These are phyloP conservation scores for Chorisops tibialis DNA, from an alignment of 2,888 invertebrate species.

Conservation along the genomic window DNA sequence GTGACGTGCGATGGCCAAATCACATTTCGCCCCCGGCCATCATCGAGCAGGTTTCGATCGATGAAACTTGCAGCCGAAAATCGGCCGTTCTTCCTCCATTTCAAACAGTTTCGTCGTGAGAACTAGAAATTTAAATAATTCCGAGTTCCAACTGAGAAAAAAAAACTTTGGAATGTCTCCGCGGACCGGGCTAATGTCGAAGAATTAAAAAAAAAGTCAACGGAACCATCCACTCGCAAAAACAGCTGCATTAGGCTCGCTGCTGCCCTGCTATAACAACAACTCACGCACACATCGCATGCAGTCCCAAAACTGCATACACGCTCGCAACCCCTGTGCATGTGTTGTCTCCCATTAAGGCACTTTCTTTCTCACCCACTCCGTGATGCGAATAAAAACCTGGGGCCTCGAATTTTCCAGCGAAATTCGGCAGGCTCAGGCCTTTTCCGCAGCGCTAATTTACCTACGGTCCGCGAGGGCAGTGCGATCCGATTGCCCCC, in stretches of 20 bases:
- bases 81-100: too few species aligned
- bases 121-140: too few species aligned
- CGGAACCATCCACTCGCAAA: slow-evolving; percentile 4
- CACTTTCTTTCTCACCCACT: too few species aligned
- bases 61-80: too few species aligned
- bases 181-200: slow-evolving; percentile 15
- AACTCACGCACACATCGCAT: not conserved
- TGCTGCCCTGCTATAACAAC: too few species aligned
- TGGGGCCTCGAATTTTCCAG: too few species aligned
- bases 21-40: too few species aligned
- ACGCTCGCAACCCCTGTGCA: not conserved
- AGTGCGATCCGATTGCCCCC: slow-evolving; percentile 72
- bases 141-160: too few species aligned
- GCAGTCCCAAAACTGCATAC: not conserved
- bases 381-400: not conserved
- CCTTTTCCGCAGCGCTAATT: not conserved
- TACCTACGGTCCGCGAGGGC: slow-evolving; percentile 51
- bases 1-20: too few species aligned
- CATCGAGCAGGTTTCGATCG: too few species aligned
- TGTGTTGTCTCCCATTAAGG: too few species aligned
- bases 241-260: slow-evolving; percentile 24
- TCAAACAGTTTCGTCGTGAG: too few species aligned
- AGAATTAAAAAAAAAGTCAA: slow-evolving; percentile 15
- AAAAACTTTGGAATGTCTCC: slow-evolving; percentile 17
- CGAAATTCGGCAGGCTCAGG: not conserved